phyloP scores from a whole-genome alignment of 2,888 invertebrate species.

The Eilema caniola region DNA sequence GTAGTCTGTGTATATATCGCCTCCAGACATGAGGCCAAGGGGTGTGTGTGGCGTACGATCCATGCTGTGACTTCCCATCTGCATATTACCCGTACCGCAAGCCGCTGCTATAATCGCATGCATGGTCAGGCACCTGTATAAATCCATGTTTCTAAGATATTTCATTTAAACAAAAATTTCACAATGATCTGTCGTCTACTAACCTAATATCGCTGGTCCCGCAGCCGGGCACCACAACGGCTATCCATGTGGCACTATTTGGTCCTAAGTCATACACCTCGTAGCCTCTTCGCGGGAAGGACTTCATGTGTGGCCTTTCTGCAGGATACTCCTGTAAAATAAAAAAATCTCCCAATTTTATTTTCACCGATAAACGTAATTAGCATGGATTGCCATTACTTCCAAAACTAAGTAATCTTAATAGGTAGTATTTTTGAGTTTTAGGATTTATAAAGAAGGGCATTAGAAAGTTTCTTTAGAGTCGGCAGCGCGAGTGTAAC shows the following conservation, averaged over 20 bases:
- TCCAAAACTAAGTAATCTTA: background rate
- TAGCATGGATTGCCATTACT: background rate
- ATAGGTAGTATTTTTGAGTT: background rate
- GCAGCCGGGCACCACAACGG: constrained; percentile 72
- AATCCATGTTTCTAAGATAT: background rate
- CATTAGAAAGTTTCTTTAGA: no score
- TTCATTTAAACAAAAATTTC: background rate
- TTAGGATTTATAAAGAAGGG: no score
- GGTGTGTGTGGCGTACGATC: constrained; percentile 65
- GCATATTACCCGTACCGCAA: constrained; percentile 62
- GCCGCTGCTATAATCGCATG: constrained; percentile 70
- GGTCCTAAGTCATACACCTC: constrained; percentile 70
- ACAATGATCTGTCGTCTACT: constrained; percentile 15
- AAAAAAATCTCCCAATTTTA: background rate
- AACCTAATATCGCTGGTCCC: constrained; percentile 66
- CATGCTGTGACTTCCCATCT: constrained; percentile 58
- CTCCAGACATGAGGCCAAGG: constrained; percentile 59
- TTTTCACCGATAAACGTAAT: background rate
- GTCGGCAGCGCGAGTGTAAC: no score
- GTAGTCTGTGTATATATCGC: constrained; percentile 61
- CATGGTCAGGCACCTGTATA: constrained; percentile 50
- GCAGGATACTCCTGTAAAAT: constrained; percentile 54
- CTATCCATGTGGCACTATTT: constrained; percentile 72
- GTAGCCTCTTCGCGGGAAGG: constrained; percentile 64
- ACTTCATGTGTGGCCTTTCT: constrained; percentile 33